Base-by-base conservation (phyloP, 2,113 vertebrate genomes). In the Cheilinus undulatus region DNA sequence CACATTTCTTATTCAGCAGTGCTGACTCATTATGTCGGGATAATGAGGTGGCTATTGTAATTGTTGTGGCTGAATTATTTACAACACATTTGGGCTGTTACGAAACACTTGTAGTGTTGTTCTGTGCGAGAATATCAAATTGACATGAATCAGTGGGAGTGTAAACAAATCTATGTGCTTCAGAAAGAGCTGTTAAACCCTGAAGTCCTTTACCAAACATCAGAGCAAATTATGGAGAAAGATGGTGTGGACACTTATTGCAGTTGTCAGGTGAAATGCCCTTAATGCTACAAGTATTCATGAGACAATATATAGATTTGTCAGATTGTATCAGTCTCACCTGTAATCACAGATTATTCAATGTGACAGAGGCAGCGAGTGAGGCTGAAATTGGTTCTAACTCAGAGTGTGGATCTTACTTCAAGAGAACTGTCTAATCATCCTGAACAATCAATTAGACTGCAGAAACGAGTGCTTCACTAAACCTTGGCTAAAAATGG, bases 31-130 rank as follows among this genome's bases (percentile, higher is more conserved):
- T 62, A 80, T 67, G 51, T 19, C 5, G 24, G 26, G 49, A 79
- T 86, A 89, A 86, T 83, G 76, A 88, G 71, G 61, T 69, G 59
- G 52, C 40, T 70, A 58, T 69, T 60, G 43, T 59, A 57, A 83
- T 48, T 67, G 76, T 73, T 69, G 70, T 52, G 61, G 56, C 5
- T 82, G 24, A 81, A 81, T 80, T 82, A 81, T 87, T 89, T 76
- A 77, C 62, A 71, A 48, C 45, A 28, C 17, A 72, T 62, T 73
- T 69, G 34, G 60, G 20, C 30, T 51, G 32, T 50, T 78, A 83
- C 72, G n/a, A 51, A 82, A 70, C 52, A 73, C 73, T 80, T 80
- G 53, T 76, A 26, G 42, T 60, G 38, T 38, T 26, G 36, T 17
- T 65, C 52, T 49, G 10, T 17, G 28, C 70, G 28, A 23, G 36